Evolutionary conservation across 2,797 vertebrate genomes (phyloP), one percentile per base, ranked within the genome.

Genomic region (Mycteria americana): DNA sequence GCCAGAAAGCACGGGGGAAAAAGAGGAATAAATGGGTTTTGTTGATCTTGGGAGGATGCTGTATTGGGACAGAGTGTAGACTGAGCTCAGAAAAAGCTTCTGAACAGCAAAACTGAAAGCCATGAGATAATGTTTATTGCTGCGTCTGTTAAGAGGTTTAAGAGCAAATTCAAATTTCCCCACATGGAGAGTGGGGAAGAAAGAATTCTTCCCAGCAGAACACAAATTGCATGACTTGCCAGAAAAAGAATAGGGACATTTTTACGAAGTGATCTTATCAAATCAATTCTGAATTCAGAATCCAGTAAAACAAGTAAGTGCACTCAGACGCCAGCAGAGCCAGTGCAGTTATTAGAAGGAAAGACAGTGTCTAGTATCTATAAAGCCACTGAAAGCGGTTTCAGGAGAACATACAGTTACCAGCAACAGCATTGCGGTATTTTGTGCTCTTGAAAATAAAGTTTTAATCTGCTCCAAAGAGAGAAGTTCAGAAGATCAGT

Each of bases 281-380:
- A 56, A 56, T 8, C 13, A 30, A 16, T 23, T 18, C 23, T 10
- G 30, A 78, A 50, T 35, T 43, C 28, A 23, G 70, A 51, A 63
- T 0, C 21, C 39, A n/a, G 39, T 16, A 41, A 33, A 33, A 45
- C 11, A 15, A 78, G n/a, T 33, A 13, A 10, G 16, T 4, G 9
- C 19, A 1, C 48, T 28, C 41, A 9, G n/a, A 19, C 35, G 31
- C 24, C 31, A 27, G 35, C 28, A 70, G 43, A 27, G 27, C 33
- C 77, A 41, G 54, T 3, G 15, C 23, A 33, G 18, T 8, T 35
- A 16, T 1, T 2, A 6, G 39, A 67, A 57, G 31, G 39, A 30
- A 54, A 43, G 27, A 30, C 11, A 2, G 11, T 0, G 3, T 7
- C 31, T 1, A 16, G 1, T 1, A 35, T 1, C 54, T 10, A 18